Percentiles rank a stretch among this genome's conserved stretches.
Conservation (phyloP, 2,888 invertebrate species). For the Poecilobothrus nobilitatus region DNA sequence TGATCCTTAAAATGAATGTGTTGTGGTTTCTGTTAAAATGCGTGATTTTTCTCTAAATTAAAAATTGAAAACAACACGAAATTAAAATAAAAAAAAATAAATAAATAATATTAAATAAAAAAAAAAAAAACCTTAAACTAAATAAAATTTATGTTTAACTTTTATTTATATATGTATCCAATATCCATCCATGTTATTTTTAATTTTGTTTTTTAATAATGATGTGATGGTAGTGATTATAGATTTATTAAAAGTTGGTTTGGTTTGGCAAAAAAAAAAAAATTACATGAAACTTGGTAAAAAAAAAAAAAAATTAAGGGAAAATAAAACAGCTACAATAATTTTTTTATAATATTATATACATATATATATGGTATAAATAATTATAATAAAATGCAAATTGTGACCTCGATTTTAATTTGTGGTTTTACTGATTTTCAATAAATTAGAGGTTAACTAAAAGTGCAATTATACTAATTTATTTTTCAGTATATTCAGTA, state of each 20-base stretch:
- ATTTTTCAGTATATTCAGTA: too few species aligned
- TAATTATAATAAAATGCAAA: neutral
- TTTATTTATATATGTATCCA: too few species aligned
- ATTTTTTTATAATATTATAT: too few species aligned
- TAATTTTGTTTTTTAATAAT: too few species aligned
- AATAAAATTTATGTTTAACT: too few species aligned
- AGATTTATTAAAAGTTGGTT: neutral
- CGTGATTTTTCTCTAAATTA: neutral
- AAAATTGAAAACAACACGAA: neutral
- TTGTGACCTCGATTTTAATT: neutral
- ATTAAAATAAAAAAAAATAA: too few species aligned
- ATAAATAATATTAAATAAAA: too few species aligned
- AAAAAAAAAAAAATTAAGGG: neutral
- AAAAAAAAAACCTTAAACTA: too few species aligned
- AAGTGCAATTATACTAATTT: neutral
- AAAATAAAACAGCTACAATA: too few species aligned
- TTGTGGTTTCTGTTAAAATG: neutral
- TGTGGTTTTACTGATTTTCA: constrained; percentile 6
- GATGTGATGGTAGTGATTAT: neutral
- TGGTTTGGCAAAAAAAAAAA: neutral
- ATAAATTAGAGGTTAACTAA: constrained; percentile 1
- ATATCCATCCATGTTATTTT: too few species aligned
- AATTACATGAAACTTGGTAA: neutral
- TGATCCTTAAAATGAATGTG: constrained; percentile 1
- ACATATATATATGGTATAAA: neutral